These are phyloP conservation scores for Lordiphosa clarofinis DNA, from an alignment of 1,140 invertebrate genomes.

Conservation along the genomic window DNA sequence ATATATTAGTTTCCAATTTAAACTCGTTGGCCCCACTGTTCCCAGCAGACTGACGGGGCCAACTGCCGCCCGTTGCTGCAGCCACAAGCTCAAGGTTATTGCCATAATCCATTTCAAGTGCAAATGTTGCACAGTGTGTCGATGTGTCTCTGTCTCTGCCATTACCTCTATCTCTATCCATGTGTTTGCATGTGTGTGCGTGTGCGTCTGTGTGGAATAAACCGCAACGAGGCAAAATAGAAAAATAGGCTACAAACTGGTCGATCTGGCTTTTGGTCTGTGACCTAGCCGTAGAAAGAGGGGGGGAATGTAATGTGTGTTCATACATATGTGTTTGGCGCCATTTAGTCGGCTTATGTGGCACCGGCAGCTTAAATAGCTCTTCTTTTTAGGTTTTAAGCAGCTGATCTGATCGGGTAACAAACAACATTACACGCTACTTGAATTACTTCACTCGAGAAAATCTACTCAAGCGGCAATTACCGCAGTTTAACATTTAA, in stretches of 20 bases:
- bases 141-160: neutral
- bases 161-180: neutral
- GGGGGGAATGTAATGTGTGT: constrained; percentile 4
- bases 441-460: constrained; percentile 18
- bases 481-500: constrained; percentile 18
- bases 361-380: neutral
- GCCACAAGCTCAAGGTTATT: constrained; percentile 71
- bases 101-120: constrained; percentile 77
- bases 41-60: constrained; percentile 7
- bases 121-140: constrained; percentile 63
- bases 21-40: constrained; percentile 3
- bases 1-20: no score
- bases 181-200: neutral
- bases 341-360: constrained; percentile 11
- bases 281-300: constrained; percentile 3
- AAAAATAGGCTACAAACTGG: constrained; percentile 29
- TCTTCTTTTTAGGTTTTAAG: neutral
- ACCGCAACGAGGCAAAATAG: constrained; percentile 32
- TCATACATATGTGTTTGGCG: constrained; percentile 6
- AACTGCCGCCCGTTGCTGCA: constrained; percentile 38
- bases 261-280: constrained; percentile 16
- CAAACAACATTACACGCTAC: constrained; percentile 15
- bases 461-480: constrained; percentile 7
- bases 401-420: constrained; percentile 18
- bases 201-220: constrained; percentile 12